phyloP scores from a whole-genome alignment of 1,140 invertebrate genomes.

The Dinoponera quadriceps region DNA sequence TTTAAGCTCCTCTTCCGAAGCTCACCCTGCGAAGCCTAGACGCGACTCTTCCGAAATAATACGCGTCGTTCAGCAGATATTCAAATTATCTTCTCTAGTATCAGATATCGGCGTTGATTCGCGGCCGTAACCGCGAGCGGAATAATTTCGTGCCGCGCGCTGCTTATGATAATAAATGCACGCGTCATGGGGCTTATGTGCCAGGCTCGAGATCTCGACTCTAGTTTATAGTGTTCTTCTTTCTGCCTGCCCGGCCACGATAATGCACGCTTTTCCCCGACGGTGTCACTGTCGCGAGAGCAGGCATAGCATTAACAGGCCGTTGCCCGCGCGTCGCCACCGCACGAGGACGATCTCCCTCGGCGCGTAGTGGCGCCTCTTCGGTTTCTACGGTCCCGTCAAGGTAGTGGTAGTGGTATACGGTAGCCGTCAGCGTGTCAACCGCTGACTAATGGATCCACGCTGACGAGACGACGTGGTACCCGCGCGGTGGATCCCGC shows the following conservation, averaged over 20 bases:
- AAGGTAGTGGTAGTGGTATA: constrained; percentile 70
- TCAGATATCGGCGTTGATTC: constrained; percentile 50
- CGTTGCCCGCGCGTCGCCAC: constrained; percentile 78
- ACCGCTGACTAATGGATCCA: constrained; percentile 82
- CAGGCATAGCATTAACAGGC: constrained; percentile 83
- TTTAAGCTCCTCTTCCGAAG: neutral
- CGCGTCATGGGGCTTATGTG: constrained; percentile 67
- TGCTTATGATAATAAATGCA: constrained; percentile 69
- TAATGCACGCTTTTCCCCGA: constrained; percentile 72
- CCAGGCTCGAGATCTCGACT: constrained; percentile 67
- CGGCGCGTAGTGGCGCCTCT: constrained; percentile 29
- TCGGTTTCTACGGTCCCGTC: constrained; percentile 70
- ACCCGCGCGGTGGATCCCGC: constrained; percentile 65
- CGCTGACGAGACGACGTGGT: constrained; percentile 79
- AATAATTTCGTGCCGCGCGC: constrained; percentile 42
- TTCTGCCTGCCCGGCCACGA: constrained; percentile 58
- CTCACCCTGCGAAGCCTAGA: neutral
- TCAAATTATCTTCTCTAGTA: constrained; percentile 50
- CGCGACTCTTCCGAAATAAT: constrained; percentile 41
- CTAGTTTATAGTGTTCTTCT: constrained; percentile 65
- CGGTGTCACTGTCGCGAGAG: constrained; percentile 69
- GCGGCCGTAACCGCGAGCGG: constrained; percentile 46
- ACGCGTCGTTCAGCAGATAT: constrained; percentile 16
- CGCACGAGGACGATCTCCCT: constrained; percentile 55
- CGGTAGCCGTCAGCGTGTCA: constrained; percentile 82